Percentiles rank a stretch among this genome's conserved stretches.
Conservation (phyloP, 2,888 invertebrate species). For the Coenonympha arcania region DNA sequence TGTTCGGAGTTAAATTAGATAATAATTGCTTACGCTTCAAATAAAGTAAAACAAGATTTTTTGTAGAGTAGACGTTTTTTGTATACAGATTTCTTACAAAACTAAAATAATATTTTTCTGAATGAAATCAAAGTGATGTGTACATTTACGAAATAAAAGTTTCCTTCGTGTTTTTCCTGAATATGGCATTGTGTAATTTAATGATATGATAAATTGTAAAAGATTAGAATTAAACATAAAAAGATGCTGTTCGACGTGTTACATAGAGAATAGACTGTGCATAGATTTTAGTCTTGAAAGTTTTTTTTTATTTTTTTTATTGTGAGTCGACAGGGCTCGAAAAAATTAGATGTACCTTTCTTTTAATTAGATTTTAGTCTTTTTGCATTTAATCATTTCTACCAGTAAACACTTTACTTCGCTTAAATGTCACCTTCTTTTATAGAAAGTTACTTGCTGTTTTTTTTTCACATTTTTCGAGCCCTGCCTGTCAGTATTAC, state of each 20-base stretch:
- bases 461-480: not conserved
- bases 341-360: too few species aligned
- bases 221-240: not conserved
- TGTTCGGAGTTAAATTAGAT: too few species aligned
- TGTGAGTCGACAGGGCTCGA: slow-evolving; percentile 4
- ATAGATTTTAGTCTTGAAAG: not conserved
- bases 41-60: not conserved
- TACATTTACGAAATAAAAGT: too few species aligned
- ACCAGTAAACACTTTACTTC: too few species aligned
- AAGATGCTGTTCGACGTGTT: not conserved
- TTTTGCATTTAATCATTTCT: not conserved
- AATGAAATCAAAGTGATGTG: not conserved
- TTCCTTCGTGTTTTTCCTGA: too few species aligned
- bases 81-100: not conserved
- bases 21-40: too few species aligned
- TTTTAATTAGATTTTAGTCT: not conserved
- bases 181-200: not conserved
- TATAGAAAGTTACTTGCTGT: too few species aligned
- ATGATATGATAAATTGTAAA: not conserved
- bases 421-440: too few species aligned
- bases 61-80: not conserved
- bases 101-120: not conserved
- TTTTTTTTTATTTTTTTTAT: not conserved
- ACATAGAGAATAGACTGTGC: not conserved
- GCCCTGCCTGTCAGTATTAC: slow-evolving; percentile 48